Percentiles rank a stretch among this genome's conserved stretches.
phyloP scores from a whole-genome alignment of 2,797 vertebrate genomes.

The Tenualosa ilisha region DNA sequence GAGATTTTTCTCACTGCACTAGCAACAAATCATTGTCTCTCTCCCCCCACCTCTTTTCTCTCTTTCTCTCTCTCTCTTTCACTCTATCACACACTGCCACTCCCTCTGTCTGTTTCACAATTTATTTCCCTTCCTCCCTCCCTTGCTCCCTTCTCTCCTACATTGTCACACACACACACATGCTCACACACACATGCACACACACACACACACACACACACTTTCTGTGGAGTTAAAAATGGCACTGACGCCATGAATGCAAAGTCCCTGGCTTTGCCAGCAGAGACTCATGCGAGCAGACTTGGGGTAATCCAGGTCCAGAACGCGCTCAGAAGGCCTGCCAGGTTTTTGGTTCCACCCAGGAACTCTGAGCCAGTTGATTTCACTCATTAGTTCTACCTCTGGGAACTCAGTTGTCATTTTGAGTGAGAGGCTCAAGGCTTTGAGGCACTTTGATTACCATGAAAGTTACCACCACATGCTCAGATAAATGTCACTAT shows the following conservation, averaged over 20 bases:
- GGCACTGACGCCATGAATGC: constrained; percentile 20
- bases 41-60: neutral
- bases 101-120: neutral
- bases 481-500: neutral
- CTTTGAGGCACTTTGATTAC: neutral
- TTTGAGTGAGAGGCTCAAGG: neutral
- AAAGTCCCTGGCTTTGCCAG: neutral
- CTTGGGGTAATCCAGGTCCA: neutral
- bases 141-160: constrained; percentile 6
- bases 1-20: neutral
- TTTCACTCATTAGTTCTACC: neutral
- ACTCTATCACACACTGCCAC: neutral
- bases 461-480: neutral
- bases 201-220: neutral
- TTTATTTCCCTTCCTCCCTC: neutral
- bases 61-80: neutral
- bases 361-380: neutral
- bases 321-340: neutral
- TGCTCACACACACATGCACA: no score
- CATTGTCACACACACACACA: neutral
- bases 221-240: neutral
- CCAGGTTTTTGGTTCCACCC: neutral
- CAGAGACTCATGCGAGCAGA: neutral
- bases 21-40: neutral
- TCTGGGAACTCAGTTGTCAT: neutral